Percentiles rank a stretch among this genome's conserved stretches.
Evolutionary conservation across 30 jellyfish, hydroid and myxozoan genomes (phyloP).

Genomic region (Aurelia aurita): DNA sequence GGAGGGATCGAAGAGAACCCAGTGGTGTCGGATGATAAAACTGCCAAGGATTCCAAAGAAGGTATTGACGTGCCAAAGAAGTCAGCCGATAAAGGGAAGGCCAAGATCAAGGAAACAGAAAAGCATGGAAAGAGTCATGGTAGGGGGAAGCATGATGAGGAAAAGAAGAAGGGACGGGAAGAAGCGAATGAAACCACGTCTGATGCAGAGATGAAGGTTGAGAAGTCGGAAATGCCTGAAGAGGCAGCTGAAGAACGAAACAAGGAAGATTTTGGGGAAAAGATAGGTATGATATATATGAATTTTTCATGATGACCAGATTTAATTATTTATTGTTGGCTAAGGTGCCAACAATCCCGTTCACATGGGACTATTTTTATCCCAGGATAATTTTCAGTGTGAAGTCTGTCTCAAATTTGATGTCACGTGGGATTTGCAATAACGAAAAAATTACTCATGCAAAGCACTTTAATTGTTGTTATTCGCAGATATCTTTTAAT

Average conservation of each 20-base stretch:
- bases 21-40: not conserved
- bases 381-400: too few relatives aligned
- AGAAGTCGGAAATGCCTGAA: conserved; percentile 13
- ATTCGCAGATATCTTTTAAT: too few relatives aligned
- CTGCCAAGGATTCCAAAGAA: conserved; percentile 1
- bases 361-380: too few relatives aligned
- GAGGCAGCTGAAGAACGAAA: not conserved
- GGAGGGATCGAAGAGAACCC: not conserved
- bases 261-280: too few relatives aligned
- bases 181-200: conserved; percentile 58
- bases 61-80: not conserved
- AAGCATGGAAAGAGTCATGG: not conserved
- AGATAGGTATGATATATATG: too few relatives aligned
- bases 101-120: conserved; percentile 14
- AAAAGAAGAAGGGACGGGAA: conserved; percentile 51
- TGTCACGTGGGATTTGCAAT: too few relatives aligned
- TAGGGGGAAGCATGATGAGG: conserved; percentile 23
- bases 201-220: conserved; percentile 23
- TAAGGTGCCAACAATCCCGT: too few relatives aligned
- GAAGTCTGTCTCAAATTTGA: too few relatives aligned
- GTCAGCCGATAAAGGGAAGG: not conserved
- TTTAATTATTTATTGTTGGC: too few relatives aligned
- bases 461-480: too few relatives aligned
- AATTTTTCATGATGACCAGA: not conserved
- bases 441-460: too few relatives aligned